Base-by-base conservation (phyloP, 1,140 invertebrate genomes). In the Lanistes nyassanus region DNA sequence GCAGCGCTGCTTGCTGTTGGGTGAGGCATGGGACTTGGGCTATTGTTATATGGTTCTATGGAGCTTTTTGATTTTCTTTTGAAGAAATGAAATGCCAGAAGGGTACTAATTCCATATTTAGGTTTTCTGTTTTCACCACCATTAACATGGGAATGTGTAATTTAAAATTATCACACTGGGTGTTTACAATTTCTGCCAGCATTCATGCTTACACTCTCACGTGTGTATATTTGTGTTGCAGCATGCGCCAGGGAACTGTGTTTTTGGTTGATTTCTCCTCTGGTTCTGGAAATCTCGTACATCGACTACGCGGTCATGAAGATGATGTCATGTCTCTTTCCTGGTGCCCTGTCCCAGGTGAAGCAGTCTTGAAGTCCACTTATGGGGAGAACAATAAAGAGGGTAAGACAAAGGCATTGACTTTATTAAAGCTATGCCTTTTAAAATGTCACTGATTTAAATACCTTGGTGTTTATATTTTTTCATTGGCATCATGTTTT, bases 241-340 rank as follows among this genome's bases (percentile, higher is more conserved):
- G 67, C 9, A 21, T 68, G 21, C 75, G 58, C 7, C 56, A 47
- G 31, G 84, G 85, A 42, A 58, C 69, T 29, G 76, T 83, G 6
- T 66, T 82, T 11, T n/a, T 87, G 19, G 42, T 85, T 9, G 82
- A 84, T 70, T 64, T 85, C 29, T 34, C 62, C 36, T 68, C 74
- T 68, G 56, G 87, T 13, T 7, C 31, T 37, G 36, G 55, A 7
- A 88, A 86, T 75, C 81, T 94, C 62, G 75, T 93, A 29, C 93
- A 93, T 74, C 93, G 92, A 89, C 86, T 94, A 7, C 90, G 93
- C 82, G 92, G 92, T 11, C 94, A 95, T 84, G 92, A 94, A 87
- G 90, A 91, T n/a, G 92, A 94, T 80, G 91, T 95, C 60, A 85
- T 92, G 11, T 93, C 92, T 78, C 78, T 95, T 36, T 91, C 92